Evolutionary conservation across 64 coral and sea anemone species (phyloP).

Genomic region (Platygyra sinensis): DNA sequence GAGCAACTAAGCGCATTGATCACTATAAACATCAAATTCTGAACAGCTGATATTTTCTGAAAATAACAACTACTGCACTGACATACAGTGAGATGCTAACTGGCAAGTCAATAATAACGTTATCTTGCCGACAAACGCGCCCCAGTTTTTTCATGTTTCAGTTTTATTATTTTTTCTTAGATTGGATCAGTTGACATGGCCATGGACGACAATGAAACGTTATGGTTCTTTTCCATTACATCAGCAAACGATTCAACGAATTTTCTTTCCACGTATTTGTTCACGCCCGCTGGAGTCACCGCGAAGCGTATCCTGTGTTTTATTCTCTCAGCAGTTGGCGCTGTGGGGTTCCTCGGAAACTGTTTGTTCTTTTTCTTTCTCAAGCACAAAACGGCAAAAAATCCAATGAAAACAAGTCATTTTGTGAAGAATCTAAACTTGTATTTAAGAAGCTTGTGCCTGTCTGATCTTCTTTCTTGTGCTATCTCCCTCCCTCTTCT

Average conservation of each 20-base stretch:
- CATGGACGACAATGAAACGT: not conserved
- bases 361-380: not conserved
- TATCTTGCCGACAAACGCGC: too few relatives aligned
- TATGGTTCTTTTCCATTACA: not conserved
- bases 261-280: not conserved
- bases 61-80: too few relatives aligned
- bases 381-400: not conserved
- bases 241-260: not conserved
- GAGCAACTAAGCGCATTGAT: too few relatives aligned
- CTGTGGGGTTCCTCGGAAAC: not conserved
- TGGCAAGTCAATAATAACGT: too few relatives aligned
- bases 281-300: not conserved
- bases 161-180: too few relatives aligned
- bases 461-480: conserved; percentile 9
- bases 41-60: too few relatives aligned
- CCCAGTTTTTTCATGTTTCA: too few relatives aligned
- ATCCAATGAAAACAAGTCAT: not conserved
- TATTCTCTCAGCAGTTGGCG: not conserved
- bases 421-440: not conserved
- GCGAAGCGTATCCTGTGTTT: not conserved
- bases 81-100: too few relatives aligned
- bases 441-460: not conserved
- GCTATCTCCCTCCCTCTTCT: not conserved
- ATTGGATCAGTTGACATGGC: not conserved
- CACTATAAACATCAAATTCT: too few relatives aligned